Evolutionary conservation across 2,888 invertebrate species (phyloP).

Genomic region (Trissonchulus sp.): DNA sequence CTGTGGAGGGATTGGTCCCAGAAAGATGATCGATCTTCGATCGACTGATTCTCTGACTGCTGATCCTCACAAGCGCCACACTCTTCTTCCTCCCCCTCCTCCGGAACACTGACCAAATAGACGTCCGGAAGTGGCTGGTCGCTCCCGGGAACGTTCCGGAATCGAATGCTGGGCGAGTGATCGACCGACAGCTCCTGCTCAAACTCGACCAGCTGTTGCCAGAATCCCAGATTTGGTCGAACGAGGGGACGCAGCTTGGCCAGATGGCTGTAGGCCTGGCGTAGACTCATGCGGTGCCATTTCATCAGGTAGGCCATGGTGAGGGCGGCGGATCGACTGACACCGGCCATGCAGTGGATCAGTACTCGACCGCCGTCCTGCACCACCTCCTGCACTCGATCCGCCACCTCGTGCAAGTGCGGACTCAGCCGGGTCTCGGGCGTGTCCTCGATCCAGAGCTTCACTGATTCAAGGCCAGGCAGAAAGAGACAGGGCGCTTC

Average conservation of each 20-base stretch:
- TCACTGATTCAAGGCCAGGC: conserved; percentile 55
- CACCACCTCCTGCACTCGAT: conserved; percentile 41
- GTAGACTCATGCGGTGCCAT: conserved; percentile 68
- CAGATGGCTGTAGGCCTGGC: conserved; percentile 71
- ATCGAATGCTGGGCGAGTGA: background rate
- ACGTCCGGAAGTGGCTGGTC: conserved; percentile 2
- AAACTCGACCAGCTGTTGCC: conserved; percentile 75
- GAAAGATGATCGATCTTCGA: no score
- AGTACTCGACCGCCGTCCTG: conserved; percentile 63
- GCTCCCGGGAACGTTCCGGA: background rate
- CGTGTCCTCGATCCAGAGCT: conserved; percentile 50
- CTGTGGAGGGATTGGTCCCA: no score
- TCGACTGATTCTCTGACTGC: no score
- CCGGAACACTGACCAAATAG: background rate
- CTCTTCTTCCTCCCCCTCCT: background rate
- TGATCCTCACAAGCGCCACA: no score
- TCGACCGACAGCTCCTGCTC: conserved; percentile 57
- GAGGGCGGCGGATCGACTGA: conserved; percentile 74
- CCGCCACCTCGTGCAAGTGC: conserved; percentile 46
- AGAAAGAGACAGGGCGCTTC: conserved; percentile 63
- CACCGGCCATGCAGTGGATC: conserved; percentile 83
- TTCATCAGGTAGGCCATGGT: conserved; percentile 81
- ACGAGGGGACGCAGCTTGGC: conserved; percentile 69
- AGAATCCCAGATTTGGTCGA: conserved; percentile 82
- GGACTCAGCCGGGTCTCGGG: conserved; percentile 46